A percentile compares a stretch with the other conserved stretches of the same genome.
phyloP scores from a whole-genome alignment of 2,797 vertebrate species.

The Pseudotriccus pelzelni region DNA sequence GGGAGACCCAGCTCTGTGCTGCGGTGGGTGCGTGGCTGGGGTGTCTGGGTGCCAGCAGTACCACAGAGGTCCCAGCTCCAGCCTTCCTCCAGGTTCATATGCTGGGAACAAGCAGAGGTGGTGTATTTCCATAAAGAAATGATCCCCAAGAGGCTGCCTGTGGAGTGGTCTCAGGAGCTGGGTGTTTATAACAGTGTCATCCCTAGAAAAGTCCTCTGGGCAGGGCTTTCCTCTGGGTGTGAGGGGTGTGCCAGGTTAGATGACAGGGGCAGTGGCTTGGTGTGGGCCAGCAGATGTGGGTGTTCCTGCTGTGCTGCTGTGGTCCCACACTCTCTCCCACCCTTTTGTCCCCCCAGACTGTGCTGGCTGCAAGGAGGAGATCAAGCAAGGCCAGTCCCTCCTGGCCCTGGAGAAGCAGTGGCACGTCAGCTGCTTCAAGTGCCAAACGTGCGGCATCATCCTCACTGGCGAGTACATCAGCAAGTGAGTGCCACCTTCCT shows the following conservation, averaged over 20 bases:
- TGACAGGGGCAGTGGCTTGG: accelerated
- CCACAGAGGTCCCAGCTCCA: background rate
- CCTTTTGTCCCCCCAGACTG: slow-evolving; percentile 82
- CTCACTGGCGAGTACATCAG: slow-evolving; percentile 98
- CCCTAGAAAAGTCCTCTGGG: background rate
- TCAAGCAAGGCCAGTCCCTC: slow-evolving; percentile 96
- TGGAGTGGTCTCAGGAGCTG: background rate
- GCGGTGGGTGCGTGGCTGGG: accelerated
- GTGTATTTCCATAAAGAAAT: background rate
- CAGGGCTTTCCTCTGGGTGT: background rate
- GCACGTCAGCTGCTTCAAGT: slow-evolving; percentile 99
- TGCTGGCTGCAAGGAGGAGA: slow-evolving; percentile 94
- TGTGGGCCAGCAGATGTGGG: background rate
- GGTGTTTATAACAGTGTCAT: background rate
- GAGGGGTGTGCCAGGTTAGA: accelerated
- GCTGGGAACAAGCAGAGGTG: background rate
- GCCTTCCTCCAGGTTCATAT: background rate
- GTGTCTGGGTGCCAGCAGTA: background rate
- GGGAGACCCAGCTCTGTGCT: background rate
- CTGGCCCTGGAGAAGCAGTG: slow-evolving; percentile 97
- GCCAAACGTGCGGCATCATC: slow-evolving; percentile 92
- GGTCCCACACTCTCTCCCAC: background rate
- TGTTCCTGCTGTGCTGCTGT: accelerated
- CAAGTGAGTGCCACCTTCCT: slow-evolving; percentile 82
- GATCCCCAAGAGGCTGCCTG: background rate